Conservation (phyloP, 2,888 invertebrate species). For the Brenthis ino region DNA sequence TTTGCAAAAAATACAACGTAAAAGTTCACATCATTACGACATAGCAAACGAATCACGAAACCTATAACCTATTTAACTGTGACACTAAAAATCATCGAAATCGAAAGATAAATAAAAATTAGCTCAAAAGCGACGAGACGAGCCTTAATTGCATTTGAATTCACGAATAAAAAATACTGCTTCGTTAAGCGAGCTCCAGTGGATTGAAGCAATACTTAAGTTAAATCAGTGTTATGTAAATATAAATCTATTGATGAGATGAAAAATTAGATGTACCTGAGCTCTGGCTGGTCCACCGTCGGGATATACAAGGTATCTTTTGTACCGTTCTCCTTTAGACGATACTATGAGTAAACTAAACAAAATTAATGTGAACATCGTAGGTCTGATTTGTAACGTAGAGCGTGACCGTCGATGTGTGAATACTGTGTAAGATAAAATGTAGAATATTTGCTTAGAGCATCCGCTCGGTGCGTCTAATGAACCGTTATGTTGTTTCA, state of each 20-base stretch:
- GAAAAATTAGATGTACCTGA: slow-evolving; percentile 67
- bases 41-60: slow-evolving; percentile 8
- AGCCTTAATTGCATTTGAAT: slow-evolving; percentile 74
- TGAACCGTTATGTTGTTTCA: slow-evolving; percentile 81
- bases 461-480: slow-evolving; percentile 65
- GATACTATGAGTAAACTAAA: slow-evolving; percentile 59
- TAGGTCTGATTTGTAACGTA: slow-evolving; percentile 44
- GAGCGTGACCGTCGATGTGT: slow-evolving; percentile 55
- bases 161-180: slow-evolving; percentile 70
- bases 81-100: slow-evolving; percentile 37
- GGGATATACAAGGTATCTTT: slow-evolving; percentile 82
- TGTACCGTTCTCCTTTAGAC: slow-evolving; percentile 59
- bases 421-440: slow-evolving; percentile 69
- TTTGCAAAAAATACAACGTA: neutral
- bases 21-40: neutral
- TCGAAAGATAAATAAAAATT: slow-evolving; percentile 44
- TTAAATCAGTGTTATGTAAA: slow-evolving; percentile 63
- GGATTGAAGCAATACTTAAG: slow-evolving; percentile 75
- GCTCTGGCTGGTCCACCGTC: slow-evolving; percentile 82
- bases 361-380: slow-evolving; percentile 63
- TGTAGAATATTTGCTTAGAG: slow-evolving; percentile 69
- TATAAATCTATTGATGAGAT: slow-evolving; percentile 52
- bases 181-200: slow-evolving; percentile 74
- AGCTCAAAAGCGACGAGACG: slow-evolving; percentile 52
- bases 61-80: slow-evolving; percentile 17